A percentile compares a stretch with the other conserved stretches of the same genome.
phyloP scores from a whole-genome alignment of 2,797 vertebrate genomes.

The Gymnothorax reevesii region DNA sequence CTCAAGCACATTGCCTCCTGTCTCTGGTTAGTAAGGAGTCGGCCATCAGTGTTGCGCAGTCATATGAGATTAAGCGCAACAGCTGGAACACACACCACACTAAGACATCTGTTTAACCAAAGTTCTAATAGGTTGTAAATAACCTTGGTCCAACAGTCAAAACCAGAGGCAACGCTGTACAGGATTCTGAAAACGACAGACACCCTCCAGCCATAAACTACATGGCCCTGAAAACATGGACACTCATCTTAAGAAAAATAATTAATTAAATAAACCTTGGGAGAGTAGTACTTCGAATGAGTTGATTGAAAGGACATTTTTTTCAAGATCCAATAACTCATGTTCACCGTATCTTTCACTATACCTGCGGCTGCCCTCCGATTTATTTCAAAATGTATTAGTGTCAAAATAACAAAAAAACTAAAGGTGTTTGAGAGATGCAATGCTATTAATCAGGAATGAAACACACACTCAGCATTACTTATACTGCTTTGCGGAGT shows the following conservation, averaged over 20 bases:
- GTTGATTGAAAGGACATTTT: background rate
- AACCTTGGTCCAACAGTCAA: background rate
- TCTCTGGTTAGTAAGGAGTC: background rate
- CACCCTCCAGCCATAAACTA: background rate
- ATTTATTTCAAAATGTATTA: background rate
- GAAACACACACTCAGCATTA: background rate
- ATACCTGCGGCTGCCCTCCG: background rate
- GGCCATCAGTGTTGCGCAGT: background rate
- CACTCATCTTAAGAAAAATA: background rate
- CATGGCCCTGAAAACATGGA: background rate
- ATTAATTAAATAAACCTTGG: background rate
- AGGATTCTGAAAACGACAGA: background rate
- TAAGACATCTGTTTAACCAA: background rate
- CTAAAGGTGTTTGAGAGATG: too few relatives aligned
- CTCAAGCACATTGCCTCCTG: background rate
- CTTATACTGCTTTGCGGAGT: constrained; percentile 8
- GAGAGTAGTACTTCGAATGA: background rate
- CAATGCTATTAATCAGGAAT: background rate
- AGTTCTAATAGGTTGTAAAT: background rate
- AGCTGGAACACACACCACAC: background rate
- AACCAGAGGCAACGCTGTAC: background rate
- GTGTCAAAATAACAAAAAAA: too few relatives aligned
- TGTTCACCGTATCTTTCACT: background rate
- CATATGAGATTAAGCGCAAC: background rate
- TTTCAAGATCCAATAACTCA: background rate